These are phyloP conservation scores for Parambassis ranga DNA, from an alignment of 2,797 vertebrate species.

Conservation along the genomic window DNA sequence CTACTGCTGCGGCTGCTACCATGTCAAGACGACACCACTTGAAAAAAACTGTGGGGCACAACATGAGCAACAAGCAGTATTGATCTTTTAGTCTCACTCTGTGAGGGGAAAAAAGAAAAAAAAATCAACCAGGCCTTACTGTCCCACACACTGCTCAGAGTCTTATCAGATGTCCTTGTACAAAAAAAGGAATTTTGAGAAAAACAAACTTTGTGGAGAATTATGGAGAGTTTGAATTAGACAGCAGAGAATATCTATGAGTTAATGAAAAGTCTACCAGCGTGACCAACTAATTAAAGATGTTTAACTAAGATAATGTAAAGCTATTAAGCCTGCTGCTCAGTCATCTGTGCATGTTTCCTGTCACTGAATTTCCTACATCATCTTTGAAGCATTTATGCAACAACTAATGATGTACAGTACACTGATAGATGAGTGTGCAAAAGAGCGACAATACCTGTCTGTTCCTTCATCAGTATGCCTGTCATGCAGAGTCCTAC, in stretches of 20 bases:
- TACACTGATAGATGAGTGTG: neutral
- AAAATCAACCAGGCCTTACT: conserved; percentile 28
- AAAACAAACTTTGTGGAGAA: conserved; percentile 41
- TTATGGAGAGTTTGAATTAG: conserved; percentile 22
- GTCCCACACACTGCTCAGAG: neutral
- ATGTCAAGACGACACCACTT: conserved; percentile 50
- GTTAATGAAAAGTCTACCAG: conserved; percentile 40
- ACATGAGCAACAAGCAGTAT: conserved; percentile 55
- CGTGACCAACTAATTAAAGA: conserved; percentile 47
- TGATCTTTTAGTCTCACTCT: conserved; percentile 52
- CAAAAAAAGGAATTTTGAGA: conserved; percentile 4
- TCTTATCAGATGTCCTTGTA: conserved; percentile 51
- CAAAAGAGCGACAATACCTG: neutral
- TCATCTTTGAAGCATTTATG: conserved; percentile 22
- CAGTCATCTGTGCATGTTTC: conserved; percentile 12
- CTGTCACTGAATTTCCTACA: conserved; percentile 13
- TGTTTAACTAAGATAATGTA: conserved; percentile 36
- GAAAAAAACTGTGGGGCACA: conserved; percentile 49
- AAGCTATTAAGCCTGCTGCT: conserved; percentile 1
- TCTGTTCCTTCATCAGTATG: neutral
- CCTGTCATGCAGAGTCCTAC: conserved; percentile 5
- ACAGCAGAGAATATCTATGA: neutral
- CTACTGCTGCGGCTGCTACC: conserved; percentile 17
- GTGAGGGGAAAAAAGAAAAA: conserved; percentile 4
- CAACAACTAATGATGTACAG: neutral